A percentile compares a stretch with the other conserved stretches of the same genome.
phyloP scores from a whole-genome alignment of 2,113 vertebrate species.

The Erythrolamprus reginae region DNA sequence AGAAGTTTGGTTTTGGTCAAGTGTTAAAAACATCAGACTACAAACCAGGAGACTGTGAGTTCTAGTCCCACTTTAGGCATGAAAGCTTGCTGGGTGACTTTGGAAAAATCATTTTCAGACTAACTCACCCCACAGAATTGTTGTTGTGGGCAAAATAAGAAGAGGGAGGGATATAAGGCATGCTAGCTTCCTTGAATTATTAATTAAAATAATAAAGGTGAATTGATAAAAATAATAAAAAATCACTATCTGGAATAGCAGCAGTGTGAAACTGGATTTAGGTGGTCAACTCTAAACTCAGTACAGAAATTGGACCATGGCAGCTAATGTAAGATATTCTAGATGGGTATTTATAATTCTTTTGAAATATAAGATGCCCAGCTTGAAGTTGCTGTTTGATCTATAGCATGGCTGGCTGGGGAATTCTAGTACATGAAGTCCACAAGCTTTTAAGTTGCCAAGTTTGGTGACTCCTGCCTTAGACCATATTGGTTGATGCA shows the following conservation, averaged over 20 bases:
- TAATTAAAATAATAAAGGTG: background rate
- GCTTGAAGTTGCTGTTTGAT: background rate
- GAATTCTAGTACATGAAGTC: background rate
- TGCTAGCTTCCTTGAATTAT: background rate
- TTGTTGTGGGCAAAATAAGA: background rate
- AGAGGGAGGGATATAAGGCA: background rate
- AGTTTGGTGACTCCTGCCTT: no score
- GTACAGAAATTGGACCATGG: background rate
- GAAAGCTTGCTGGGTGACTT: no score
- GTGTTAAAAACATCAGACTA: background rate
- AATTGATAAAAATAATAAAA: background rate
- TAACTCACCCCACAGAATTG: no score
- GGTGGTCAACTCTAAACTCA: background rate
- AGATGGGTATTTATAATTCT: background rate
- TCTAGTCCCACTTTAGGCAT: no score
- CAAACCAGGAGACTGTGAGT: no score
- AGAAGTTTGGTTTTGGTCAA: background rate
- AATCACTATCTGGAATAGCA: background rate
- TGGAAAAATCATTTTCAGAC: no score
- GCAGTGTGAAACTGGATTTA: background rate
- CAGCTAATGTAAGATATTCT: background rate
- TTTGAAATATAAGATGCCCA: background rate
- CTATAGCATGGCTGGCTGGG: background rate
- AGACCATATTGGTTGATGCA: background rate
- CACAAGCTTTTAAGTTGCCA: background rate